These are phyloP conservation scores for Octonoba sinensis DNA, from an alignment of 2,888 invertebrate genomes.

Conservation along the genomic window DNA sequence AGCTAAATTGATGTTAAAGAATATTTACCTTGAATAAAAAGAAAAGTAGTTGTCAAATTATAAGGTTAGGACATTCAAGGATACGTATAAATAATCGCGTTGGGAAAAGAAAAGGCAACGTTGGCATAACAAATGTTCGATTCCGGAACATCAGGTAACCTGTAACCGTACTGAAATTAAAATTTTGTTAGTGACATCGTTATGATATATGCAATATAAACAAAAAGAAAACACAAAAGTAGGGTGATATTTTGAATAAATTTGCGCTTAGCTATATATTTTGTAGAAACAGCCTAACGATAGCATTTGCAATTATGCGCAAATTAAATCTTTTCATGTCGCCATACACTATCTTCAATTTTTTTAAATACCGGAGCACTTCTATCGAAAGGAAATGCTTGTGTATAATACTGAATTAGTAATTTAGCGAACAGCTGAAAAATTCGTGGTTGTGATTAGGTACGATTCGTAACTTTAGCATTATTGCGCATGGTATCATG, in stretches of 20 bases:
- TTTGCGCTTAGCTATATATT: no score
- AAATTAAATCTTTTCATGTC: no score
- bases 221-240: neutral
- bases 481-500: no score
- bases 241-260: no score
- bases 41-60: neutral
- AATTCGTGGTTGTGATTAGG: no score
- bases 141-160: constrained; percentile 31
- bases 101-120: constrained; percentile 15
- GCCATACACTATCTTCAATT: no score
- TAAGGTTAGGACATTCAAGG: constrained; percentile 12
- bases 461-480: no score
- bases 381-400: no score
- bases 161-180: constrained; percentile 47
- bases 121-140: constrained; percentile 39
- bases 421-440: neutral
- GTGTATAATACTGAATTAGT: neutral
- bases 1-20: constrained; percentile 18
- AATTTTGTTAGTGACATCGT: neutral
- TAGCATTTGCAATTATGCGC: no score
- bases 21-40: neutral
- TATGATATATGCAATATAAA: no score
- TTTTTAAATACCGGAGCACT: no score
- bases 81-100: constrained; percentile 34
- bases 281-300: no score